phyloP scores from a whole-genome alignment of 2,797 vertebrate species.

The Anguilla anguilla region DNA sequence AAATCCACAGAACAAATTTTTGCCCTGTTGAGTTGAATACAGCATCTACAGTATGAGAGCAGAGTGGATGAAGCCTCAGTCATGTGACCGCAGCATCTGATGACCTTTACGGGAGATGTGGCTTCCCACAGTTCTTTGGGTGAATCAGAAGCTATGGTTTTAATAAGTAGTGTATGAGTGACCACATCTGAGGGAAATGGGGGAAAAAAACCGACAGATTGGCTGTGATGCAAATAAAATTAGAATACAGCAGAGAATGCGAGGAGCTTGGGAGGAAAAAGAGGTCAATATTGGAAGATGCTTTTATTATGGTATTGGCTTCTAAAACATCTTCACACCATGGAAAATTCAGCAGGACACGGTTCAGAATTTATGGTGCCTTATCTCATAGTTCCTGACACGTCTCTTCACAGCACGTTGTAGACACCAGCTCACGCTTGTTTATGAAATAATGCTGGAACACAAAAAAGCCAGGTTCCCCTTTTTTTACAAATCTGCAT shows the following conservation, averaged over 20 bases:
- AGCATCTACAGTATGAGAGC: not conserved
- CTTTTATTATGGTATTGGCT: not conserved
- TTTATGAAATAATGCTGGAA: not conserved
- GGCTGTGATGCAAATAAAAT: conserved; percentile 9
- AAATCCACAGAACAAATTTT: conserved; percentile 12
- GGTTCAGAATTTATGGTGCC: not conserved
- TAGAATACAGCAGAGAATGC: not conserved
- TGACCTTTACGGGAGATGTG: not conserved
- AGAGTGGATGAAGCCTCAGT: not conserved
- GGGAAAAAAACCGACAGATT: not conserved
- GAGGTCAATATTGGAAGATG: conserved; percentile 7
- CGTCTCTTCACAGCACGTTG: too few species aligned
- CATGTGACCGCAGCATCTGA: not conserved
- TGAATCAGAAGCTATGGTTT: not conserved
- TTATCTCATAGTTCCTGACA: not conserved
- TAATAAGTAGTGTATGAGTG: conserved; percentile 10
- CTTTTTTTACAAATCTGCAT: not conserved
- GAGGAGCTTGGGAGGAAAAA: not conserved
- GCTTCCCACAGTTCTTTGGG: not conserved
- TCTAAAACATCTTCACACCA: not conserved
- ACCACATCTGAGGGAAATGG: not conserved
- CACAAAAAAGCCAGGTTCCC: not conserved
- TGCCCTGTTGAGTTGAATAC: not conserved
- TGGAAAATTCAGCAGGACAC: not conserved
- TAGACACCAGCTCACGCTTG: not conserved